Evolutionary conservation across 2,888 invertebrate genomes (phyloP), one percentile per base, ranked within the genome.

Genomic region (Zaprionus bogoriensis): DNA sequence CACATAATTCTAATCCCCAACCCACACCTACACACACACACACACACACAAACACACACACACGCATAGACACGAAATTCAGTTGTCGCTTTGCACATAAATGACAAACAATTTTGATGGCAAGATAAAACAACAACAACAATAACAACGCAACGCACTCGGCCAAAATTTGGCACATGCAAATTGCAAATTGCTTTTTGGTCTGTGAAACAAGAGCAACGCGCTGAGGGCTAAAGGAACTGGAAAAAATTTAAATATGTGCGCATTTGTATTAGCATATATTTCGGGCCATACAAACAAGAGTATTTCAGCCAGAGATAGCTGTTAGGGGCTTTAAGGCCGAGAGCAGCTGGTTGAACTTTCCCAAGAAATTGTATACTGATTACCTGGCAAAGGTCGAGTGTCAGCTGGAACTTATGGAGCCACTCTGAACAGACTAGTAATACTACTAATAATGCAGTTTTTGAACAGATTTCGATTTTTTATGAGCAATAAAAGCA

Each of bases 221-320:
- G n/a, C n/a, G n/a, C n/a, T n/a, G n/a, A n/a, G n/a, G n/a, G n/a
- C n/a, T n/a, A n/a, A n/a, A n/a, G n/a, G n/a, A n/a, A n/a, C n/a
- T n/a, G n/a, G 62, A 61, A 38, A 58, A 23, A 10, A 19, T 66
- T 59, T 25, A 62, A 82, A 76, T 63, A 69, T 63, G 64, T 72
- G 64, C 77, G 67, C 72, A 72, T 64, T 74, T 58, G 42, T 36
- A 85, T 82, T 70, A 64, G 57, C 83, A 85, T 68, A 74, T 54
- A 75, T 74, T 65, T 63, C 22, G 23, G 10, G n/a, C 30, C 17
- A 9, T 38, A 14, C 5, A 27, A n/a, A 39, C 22, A 14, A 1
- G 28, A 2, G 7, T 9, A 12, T 20, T 41, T 6, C 10, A 20
- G 12, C 22, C 41, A 7, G 6, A 41, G 22, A 41, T 12, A 6